A percentile compares a stretch with the other conserved stretches of the same genome.
Evolutionary conservation across 1,140 invertebrate species (phyloP).

Genomic region (Sitobion miscanthi): DNA sequence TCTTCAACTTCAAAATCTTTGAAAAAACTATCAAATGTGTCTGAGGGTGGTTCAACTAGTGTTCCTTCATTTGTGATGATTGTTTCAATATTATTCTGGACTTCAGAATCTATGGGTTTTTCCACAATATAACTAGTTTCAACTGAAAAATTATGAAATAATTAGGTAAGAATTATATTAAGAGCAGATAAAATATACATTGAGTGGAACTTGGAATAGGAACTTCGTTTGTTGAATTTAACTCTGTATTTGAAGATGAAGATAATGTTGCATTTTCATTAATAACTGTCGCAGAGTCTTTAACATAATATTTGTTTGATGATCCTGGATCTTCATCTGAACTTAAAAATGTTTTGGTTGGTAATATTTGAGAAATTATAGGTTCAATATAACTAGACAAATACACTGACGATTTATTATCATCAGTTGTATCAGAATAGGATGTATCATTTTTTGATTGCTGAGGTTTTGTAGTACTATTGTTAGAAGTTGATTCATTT

Average conservation of each 20-base stretch:
- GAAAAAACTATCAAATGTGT: slow-evolving; percentile 53
- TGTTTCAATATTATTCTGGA: slow-evolving; percentile 1
- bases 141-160: slow-evolving; percentile 23
- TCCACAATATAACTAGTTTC: slow-evolving; percentile 28
- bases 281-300: background rate
- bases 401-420: background rate
- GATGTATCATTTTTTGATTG: slow-evolving; percentile 10
- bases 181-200: slow-evolving; percentile 24
- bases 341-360: slow-evolving; percentile 62
- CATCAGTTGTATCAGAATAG: background rate
- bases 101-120: slow-evolving; percentile 11
- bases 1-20: slow-evolving; percentile 51
- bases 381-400: slow-evolving; percentile 51
- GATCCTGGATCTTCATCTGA: slow-evolving; percentile 59
- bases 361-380: slow-evolving; percentile 62
- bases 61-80: background rate
- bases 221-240: slow-evolving; percentile 25
- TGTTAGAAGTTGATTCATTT: background rate
- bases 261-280: background rate
- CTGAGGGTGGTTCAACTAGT: background rate
- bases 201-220: slow-evolving; percentile 6
- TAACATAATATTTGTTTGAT: background rate
- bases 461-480: background rate
- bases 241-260: background rate
- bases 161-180: background rate